A percentile compares a stretch with the other conserved stretches of the same genome.
Evolutionary conservation across 2,888 invertebrate genomes (phyloP).

Genomic region (Selenia dentaria): DNA sequence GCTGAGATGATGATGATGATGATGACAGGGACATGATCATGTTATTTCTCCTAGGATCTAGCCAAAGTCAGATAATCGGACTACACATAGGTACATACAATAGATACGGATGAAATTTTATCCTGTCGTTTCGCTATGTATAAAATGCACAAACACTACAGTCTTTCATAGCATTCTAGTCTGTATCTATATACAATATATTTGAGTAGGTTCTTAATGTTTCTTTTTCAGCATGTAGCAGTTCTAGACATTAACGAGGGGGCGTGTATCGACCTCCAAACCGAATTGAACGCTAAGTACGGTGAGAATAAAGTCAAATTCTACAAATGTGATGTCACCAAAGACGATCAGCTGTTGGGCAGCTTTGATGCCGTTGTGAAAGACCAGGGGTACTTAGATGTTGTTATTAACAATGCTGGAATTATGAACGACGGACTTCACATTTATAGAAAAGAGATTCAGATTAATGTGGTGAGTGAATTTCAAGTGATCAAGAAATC

Average conservation of each 20-base stretch:
- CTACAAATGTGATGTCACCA: constrained; percentile 55
- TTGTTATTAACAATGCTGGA: constrained; percentile 54
- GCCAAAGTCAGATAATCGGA: too few species aligned
- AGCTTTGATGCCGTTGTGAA: constrained; percentile 42
- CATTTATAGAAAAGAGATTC: constrained; percentile 48
- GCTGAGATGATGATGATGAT: too few species aligned
- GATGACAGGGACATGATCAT: too few species aligned
- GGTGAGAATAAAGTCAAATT: constrained; percentile 48
- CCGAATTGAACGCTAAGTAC: constrained; percentile 46
- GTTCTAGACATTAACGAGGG: constrained; percentile 49
- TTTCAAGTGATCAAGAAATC: too few species aligned
- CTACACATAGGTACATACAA: too few species aligned
- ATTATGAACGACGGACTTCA: constrained; percentile 51
- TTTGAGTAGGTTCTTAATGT: too few species aligned
- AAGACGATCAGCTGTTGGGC: constrained; percentile 43
- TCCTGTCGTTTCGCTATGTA: too few species aligned
- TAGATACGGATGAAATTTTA: too few species aligned
- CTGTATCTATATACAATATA: too few species aligned
- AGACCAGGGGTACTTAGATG: constrained; percentile 48
- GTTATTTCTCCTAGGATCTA: too few species aligned
- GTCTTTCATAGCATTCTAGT: too few species aligned
- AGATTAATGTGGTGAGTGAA: constrained; percentile 57
- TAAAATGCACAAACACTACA: too few species aligned
- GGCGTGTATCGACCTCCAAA: constrained; percentile 42
- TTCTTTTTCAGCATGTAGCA: constrained; percentile 49